A percentile compares a stretch with the other conserved stretches of the same genome.
These are phyloP conservation scores for Heliconius himera DNA, from an alignment of 1,140 invertebrate species.

Conservation along the genomic window DNA sequence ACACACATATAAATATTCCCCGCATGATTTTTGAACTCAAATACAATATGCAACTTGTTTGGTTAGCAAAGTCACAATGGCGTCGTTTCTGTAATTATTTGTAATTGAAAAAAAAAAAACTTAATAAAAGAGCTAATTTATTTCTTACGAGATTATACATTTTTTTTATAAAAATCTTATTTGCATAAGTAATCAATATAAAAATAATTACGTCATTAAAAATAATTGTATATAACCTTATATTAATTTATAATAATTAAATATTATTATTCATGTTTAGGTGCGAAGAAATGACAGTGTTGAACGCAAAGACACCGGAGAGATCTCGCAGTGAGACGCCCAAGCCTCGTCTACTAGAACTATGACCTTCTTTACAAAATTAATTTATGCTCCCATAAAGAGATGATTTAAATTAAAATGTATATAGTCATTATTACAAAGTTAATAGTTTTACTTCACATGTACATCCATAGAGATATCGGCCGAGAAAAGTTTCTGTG, in stretches of 20 bases:
- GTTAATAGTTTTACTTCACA: neutral
- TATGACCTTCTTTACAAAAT: constrained; percentile 48
- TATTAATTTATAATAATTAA: neutral
- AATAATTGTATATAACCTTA: neutral
- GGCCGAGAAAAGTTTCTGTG: neutral
- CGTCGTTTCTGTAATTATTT: too few species aligned
- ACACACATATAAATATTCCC: too few species aligned
- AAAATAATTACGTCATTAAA: neutral
- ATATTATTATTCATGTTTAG: constrained; percentile 49
- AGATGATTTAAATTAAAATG: constrained; percentile 7
- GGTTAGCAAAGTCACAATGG: too few species aligned
- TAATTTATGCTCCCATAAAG: neutral
- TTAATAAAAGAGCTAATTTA: too few species aligned
- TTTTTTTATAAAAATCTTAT: neutral
- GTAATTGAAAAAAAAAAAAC: too few species aligned
- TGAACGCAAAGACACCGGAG: constrained; percentile 57
- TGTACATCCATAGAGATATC: constrained; percentile 5
- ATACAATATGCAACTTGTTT: too few species aligned
- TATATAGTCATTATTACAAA: neutral
- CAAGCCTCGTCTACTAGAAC: constrained; percentile 64
- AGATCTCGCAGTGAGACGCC: constrained; percentile 64
- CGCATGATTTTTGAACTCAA: too few species aligned
- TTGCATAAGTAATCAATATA: neutral
- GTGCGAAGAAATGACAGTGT: constrained; percentile 72
- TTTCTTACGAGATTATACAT: too few species aligned